These are phyloP conservation scores for Chymomyza costata DNA, from an alignment of 1,140 invertebrate species.

Conservation along the genomic window DNA sequence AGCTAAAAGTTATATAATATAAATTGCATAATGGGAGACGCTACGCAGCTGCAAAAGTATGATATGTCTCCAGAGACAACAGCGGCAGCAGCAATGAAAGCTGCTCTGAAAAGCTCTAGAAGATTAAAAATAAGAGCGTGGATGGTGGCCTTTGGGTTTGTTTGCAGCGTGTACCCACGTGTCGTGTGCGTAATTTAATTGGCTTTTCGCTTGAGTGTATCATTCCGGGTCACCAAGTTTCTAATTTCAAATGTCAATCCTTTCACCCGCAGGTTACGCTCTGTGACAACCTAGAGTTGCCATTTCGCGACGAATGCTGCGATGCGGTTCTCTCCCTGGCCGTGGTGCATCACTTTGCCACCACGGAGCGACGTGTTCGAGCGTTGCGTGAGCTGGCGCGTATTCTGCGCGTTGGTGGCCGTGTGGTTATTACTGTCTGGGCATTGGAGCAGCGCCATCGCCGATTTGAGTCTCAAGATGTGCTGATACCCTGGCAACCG, in stretches of 20 bases:
- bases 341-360: conserved; percentile 96
- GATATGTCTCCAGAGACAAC: no score
- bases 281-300: conserved; percentile 92
- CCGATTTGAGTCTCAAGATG: conserved; percentile 86
- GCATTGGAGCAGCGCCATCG: conserved; percentile 95
- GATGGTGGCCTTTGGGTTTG: no score
- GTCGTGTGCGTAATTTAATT: conserved; percentile 36
- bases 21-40: no score
- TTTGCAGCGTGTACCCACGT: conserved; percentile 4
- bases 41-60: no score
- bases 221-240: not conserved
- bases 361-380: conserved; percentile 89
- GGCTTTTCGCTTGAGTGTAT: conserved; percentile 75
- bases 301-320: conserved; percentile 93
- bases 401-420: conserved; percentile 91
- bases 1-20: no score
- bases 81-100: conserved; percentile 4
- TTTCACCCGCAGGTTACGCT: conserved; percentile 82
- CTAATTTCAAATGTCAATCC: not conserved
- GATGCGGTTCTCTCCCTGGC: conserved; percentile 96
- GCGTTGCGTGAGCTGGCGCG: conserved; percentile 92
- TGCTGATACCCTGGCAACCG: conserved; percentile 94
- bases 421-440: conserved; percentile 96
- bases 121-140: no score
- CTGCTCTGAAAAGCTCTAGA: no score